Percentiles rank a stretch among this genome's conserved stretches.
Conservation (phyloP, 2,113 vertebrate species). For the Anser cygnoides region DNA sequence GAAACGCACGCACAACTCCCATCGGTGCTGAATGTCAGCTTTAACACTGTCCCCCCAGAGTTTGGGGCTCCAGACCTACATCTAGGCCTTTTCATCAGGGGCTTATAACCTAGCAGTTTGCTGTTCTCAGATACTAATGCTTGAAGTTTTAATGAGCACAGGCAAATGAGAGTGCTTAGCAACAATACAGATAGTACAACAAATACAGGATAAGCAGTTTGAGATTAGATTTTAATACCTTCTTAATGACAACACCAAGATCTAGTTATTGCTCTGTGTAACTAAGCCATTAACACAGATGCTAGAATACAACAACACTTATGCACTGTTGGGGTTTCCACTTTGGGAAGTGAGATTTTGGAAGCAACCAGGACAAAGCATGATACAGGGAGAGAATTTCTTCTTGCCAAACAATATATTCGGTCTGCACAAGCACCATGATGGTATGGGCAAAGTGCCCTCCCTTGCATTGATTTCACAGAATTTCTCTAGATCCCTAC, state of each 20-base stretch:
- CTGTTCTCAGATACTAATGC: background rate
- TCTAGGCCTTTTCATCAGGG: background rate
- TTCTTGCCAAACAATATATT: background rate
- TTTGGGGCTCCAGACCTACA: background rate
- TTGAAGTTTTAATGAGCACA: conserved; percentile 41
- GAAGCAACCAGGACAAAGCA: background rate
- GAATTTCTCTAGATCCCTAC: background rate
- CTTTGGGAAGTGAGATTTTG: background rate
- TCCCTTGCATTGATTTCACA: background rate
- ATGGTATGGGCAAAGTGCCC: background rate
- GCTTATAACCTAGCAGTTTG: background rate
- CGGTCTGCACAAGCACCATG: background rate
- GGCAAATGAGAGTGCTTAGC: conserved; percentile 10
- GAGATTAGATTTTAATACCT: conserved; percentile 48
- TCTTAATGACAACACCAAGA: background rate
- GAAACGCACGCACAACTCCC: background rate
- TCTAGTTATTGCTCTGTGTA: background rate
- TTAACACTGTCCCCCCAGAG: background rate
- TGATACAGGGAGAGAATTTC: background rate
- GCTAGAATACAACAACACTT: background rate
- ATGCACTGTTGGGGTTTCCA: background rate
- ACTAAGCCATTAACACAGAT: background rate
- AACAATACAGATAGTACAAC: conserved; percentile 18
- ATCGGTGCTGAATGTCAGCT: background rate
- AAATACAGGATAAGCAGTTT: conserved; percentile 1